phyloP scores from a whole-genome alignment of 2,113 vertebrate genomes.

The Picathartes gymnocephalus region DNA sequence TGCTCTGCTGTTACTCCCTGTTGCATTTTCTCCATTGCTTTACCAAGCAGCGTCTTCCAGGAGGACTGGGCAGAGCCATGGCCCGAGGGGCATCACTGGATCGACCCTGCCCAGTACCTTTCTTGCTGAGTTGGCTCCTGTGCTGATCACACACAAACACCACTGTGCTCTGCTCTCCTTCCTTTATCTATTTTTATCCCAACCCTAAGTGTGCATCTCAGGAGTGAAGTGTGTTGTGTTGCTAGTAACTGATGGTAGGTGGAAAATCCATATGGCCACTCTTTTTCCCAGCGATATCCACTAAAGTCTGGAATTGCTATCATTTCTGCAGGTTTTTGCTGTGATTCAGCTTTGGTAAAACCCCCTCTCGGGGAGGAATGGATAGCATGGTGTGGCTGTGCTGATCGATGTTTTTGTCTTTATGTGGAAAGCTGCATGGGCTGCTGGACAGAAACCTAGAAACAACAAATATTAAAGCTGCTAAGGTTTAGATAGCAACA shows the following conservation, averaged over 20 bases:
- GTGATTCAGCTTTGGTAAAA: constrained; percentile 2
- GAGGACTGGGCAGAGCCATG: background rate
- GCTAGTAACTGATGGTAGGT: background rate
- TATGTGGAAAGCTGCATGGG: background rate
- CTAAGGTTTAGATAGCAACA: background rate
- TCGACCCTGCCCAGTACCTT: rapidly evolving
- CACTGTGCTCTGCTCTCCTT: background rate
- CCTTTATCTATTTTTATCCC: background rate
- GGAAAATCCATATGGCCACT: background rate
- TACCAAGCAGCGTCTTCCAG: background rate
- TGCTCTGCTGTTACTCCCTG: background rate
- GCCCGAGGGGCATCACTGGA: background rate
- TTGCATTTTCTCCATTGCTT: background rate
- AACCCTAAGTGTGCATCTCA: background rate
- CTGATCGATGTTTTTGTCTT: background rate
- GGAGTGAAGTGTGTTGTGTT: background rate
- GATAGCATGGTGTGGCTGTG: background rate
- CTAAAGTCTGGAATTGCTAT: background rate
- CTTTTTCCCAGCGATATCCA: background rate
- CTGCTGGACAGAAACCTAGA: background rate
- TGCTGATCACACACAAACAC: background rate
- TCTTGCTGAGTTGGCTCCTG: background rate
- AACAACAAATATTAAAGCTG: background rate
- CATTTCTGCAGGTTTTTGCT: background rate
- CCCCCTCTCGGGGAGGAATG: background rate